These are phyloP conservation scores for Pristionchus arcanus DNA, from an alignment of 2,888 invertebrate species.

Conservation along the genomic window DNA sequence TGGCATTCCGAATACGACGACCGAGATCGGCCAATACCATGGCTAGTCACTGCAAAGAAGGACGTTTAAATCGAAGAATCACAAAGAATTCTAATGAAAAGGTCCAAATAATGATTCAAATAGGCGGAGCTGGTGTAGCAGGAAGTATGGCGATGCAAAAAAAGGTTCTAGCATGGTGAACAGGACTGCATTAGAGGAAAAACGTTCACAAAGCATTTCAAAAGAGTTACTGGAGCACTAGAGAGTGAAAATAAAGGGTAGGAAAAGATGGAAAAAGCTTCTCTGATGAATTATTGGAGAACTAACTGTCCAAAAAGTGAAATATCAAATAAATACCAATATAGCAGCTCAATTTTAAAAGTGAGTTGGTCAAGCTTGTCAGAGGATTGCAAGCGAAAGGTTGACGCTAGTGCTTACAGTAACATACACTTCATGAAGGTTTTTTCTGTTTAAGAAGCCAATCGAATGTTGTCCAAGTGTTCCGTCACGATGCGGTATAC, in stretches of 20 bases:
- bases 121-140: not conserved
- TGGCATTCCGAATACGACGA: slow-evolving; percentile 97
- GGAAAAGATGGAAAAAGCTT: no score
- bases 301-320: not conserved
- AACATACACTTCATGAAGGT: not conserved
- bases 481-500: no score
- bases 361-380: slow-evolving; percentile 28
- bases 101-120: not conserved
- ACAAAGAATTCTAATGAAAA: not conserved
- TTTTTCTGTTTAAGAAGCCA: not conserved
- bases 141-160: no score
- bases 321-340: not conserved
- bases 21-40: slow-evolving; percentile 99
- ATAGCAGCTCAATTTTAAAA: not conserved
- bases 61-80: not conserved
- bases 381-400: not conserved
- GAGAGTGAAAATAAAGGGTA: no score
- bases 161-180: no score
- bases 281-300: not conserved
- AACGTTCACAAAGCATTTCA: no score
- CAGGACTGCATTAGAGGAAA: no score
- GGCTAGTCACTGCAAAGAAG: not conserved
- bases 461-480: not conserved
- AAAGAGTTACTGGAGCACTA: no score
- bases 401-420: not conserved